Conservation (phyloP, 1,140 invertebrate genomes). For the Brachystomella parvula region DNA sequence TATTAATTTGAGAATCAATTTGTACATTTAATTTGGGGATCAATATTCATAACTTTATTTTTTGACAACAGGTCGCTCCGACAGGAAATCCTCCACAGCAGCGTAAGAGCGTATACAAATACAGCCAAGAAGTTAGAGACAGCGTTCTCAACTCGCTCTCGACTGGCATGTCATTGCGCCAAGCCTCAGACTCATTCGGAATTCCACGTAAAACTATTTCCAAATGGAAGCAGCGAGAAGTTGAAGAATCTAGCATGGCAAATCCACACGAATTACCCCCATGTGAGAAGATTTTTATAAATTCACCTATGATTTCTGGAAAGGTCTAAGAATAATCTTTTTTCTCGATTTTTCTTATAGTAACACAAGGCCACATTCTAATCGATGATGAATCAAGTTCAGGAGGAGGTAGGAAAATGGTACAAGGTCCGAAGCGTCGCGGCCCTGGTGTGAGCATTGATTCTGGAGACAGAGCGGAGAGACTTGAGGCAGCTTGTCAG, state of each 20-base stretch:
- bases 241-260: background rate
- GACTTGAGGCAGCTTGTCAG: constrained; percentile 34
- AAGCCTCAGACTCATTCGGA: constrained; percentile 31
- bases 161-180: constrained; percentile 25
- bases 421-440: background rate
- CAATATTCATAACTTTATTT: no score
- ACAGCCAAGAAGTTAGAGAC: constrained; percentile 22
- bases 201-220: constrained; percentile 33
- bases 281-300: no score
- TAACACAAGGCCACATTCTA: background rate
- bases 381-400: background rate
- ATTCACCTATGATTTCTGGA: no score
- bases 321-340: no score
- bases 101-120: constrained; percentile 5
- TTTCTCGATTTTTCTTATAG: no score
- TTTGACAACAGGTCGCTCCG: no score
- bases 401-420: background rate
- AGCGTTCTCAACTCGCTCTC: constrained; percentile 24
- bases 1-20: no score
- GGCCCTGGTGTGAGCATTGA: constrained; percentile 13
- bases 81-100: background rate
- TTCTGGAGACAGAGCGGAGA: constrained; percentile 28
- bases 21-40: no score
- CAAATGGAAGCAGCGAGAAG: constrained; percentile 23
- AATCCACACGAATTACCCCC: background rate